These are phyloP conservation scores for Ennomos quercinarius DNA, from an alignment of 2,888 invertebrate genomes.

Conservation along the genomic window DNA sequence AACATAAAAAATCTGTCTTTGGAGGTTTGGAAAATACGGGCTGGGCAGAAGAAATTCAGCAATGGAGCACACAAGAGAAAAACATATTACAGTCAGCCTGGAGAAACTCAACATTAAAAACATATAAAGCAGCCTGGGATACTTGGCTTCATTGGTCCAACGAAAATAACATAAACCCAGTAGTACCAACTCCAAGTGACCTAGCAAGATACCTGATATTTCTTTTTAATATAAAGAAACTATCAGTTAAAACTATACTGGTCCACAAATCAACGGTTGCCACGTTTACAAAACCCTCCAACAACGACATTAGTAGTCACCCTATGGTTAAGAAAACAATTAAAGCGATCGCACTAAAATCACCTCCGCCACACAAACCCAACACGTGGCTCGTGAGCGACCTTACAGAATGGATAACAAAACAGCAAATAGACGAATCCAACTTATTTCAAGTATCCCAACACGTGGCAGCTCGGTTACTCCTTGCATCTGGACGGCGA, in stretches of 20 bases:
- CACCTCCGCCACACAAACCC: no score
- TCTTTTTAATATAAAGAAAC: conserved; percentile 19
- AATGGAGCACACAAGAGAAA: conserved; percentile 4
- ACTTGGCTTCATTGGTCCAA: conserved; percentile 31
- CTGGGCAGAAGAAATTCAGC: conserved; percentile 8
- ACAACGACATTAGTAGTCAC: conserved; percentile 5
- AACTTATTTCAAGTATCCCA: neutral
- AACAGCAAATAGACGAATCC: neutral
- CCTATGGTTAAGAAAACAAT: conserved; percentile 24
- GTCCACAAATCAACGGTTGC: conserved; percentile 33
- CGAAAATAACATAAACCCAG: neutral
- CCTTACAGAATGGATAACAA: no score
- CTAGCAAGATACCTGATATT: conserved; percentile 25
- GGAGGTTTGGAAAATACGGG: conserved; percentile 14
- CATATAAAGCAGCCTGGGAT: conserved; percentile 31
- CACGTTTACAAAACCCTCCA: conserved; percentile 27
- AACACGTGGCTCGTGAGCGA: no score
- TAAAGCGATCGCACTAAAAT: conserved; percentile 12
- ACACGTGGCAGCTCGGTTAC: neutral
- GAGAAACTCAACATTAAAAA: conserved; percentile 31
- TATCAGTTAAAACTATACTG: conserved; percentile 28
- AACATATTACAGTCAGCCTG: conserved; percentile 26
- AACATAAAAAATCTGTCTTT: conserved; percentile 5
- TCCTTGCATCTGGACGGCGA: neutral
- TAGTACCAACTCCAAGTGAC: conserved; percentile 6